Evolutionary conservation across 2,797 vertebrate species (phyloP).

Genomic region (Chloroceryle inda): DNA sequence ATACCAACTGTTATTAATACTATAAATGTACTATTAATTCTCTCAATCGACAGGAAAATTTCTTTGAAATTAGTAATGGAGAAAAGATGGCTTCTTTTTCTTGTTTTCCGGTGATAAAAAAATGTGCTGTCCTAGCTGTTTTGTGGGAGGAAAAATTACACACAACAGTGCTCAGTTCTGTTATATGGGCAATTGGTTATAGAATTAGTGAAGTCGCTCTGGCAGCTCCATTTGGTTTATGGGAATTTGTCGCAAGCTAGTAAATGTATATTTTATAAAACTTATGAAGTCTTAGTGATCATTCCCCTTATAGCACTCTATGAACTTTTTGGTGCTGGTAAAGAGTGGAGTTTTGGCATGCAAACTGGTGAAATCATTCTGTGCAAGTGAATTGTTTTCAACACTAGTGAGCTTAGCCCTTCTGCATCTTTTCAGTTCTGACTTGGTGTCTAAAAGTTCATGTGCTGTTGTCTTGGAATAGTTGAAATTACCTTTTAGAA

Average conservation of each 20-base stretch:
- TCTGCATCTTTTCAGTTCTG: not conserved
- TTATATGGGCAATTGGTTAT: not conserved
- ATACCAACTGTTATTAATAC: not conserved
- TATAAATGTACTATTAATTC: not conserved
- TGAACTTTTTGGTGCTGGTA: not conserved
- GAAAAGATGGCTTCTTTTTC: not conserved
- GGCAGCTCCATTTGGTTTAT: not conserved
- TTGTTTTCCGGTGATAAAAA: not conserved
- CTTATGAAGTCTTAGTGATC: not conserved
- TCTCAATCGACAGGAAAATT: constrained; percentile 4
- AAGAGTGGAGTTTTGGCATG: not conserved
- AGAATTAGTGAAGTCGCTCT: not conserved
- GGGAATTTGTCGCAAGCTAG: not conserved
- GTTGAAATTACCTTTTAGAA: constrained; percentile 53
- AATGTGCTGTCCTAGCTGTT: not conserved
- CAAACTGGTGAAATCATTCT: not conserved
- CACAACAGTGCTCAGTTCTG: not conserved
- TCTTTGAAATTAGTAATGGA: not conserved
- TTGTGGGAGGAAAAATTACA: not conserved
- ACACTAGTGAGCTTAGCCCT: not conserved
- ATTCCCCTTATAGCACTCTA: not conserved
- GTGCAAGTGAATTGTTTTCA: not conserved
- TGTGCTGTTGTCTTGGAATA: not conserved
- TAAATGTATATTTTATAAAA: not conserved
- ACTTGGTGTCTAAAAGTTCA: constrained; percentile 18